These are phyloP conservation scores for Pao palembangensis DNA, from an alignment of 2,113 vertebrate species.

Conservation along the genomic window DNA sequence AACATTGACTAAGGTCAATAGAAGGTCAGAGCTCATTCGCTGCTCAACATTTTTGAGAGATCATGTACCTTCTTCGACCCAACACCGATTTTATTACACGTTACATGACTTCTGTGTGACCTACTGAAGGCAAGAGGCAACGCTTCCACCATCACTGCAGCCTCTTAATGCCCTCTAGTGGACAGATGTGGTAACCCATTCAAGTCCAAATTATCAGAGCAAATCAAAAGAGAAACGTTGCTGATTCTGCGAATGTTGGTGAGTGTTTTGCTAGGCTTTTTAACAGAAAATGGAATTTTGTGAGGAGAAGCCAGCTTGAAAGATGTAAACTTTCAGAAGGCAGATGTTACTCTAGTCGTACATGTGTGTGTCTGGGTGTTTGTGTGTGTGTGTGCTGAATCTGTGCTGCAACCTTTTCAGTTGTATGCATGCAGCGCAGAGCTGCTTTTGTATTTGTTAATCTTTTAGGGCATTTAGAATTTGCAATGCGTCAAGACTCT, in stretches of 20 bases:
- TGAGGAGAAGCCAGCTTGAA: too few relatives aligned
- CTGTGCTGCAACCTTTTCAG: constrained; percentile 11
- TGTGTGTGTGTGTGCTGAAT: constrained; percentile 5
- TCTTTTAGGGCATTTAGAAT: constrained; percentile 55
- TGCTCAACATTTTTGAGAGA: background rate
- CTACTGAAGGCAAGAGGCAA: too few relatives aligned
- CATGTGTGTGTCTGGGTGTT: constrained; percentile 27
- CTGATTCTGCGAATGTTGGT: too few relatives aligned
- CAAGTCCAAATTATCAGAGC: background rate
- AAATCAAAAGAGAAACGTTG: too few relatives aligned
- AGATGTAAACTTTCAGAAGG: background rate
- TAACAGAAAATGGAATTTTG: background rate
- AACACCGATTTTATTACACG: too few relatives aligned
- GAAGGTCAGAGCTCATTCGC: constrained; percentile 2
- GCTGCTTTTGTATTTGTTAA: constrained; percentile 53
- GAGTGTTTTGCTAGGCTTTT: background rate
- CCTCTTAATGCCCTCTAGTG: constrained; percentile 34
- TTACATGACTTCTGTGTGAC: too few relatives aligned
- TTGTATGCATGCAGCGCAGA: constrained; percentile 45
- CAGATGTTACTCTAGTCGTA: constrained; percentile 51
- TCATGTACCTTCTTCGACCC: background rate
- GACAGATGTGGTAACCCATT: background rate
- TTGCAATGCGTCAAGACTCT: constrained; percentile 47
- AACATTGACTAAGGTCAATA: too few relatives aligned
- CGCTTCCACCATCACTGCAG: background rate